Base-by-base conservation (phyloP, 2,888 invertebrate genomes). In the Microplitis deprimator region DNA sequence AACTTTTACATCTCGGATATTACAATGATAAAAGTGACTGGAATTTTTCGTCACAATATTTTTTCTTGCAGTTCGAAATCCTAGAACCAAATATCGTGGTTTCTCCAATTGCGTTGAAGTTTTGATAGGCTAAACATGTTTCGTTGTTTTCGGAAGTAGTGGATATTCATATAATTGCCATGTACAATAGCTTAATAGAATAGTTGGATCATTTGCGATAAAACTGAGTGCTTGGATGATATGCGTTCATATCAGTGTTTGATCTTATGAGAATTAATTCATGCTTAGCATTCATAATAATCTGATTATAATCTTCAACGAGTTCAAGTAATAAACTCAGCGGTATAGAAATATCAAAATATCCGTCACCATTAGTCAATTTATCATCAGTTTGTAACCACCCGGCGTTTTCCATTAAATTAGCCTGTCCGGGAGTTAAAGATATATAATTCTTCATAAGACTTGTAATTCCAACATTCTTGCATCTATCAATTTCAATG, bases 281-380 rank as follows among this genome's bases (percentile, higher is more conserved):
- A 85, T 90, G 89, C 83, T 87, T 87, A 75, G 84, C 84, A 80
- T 90, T 90, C 1, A 89, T 79, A 73, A 89, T 82, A 70, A 89
- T 85, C 83, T 86, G 87, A 59, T 84, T 84, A 77, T 87, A 90
- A 80, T 89, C 86, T 81, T 88, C 87, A 62, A 84, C 84, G 81
- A 88, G 87, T 5, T 86, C 87, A 38, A 88, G 76, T 39, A 88
- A 61, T 69, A 81, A 80, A 73, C 84, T 85, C 59, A 88, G 77
- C 39, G 87, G 86, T 62, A 88, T 78, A 73, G 80, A 84, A 76
- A 85, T 83, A 81, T 83, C 81, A 78, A 84, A 85, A 60, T 81
- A 62, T n/a, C 83, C 83, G 61, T 79, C 39, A 39, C 38, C 69
- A 64, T 81, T 64, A n/a, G 61, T 67, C 5, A 78, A 60, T 67